Conservation (phyloP, 2,797 vertebrate species). For the Hydrolagus colliei region DNA sequence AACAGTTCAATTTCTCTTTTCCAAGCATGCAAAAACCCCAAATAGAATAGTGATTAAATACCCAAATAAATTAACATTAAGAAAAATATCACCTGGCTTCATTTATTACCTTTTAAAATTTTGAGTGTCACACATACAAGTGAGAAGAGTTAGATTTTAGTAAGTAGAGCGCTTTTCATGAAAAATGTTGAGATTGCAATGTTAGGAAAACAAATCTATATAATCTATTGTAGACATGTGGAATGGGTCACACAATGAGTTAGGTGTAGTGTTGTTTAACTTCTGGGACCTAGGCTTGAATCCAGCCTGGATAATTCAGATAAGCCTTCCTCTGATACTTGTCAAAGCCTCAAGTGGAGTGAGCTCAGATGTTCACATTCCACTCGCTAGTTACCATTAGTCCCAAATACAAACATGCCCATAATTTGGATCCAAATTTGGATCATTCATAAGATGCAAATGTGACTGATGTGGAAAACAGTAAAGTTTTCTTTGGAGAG, state of each 20-base stretch:
- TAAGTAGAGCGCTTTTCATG: background rate
- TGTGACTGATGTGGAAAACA: background rate
- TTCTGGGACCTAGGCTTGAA: background rate
- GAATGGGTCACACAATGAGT: background rate
- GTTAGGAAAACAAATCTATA: background rate
- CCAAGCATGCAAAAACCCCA: background rate
- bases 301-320: background rate
- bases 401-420: background rate
- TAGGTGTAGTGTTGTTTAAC: background rate
- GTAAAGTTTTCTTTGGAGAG: background rate
- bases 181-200: background rate
- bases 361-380: background rate
- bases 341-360: background rate
- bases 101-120: background rate
- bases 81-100: background rate
- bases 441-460: background rate
- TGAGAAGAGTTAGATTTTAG: background rate
- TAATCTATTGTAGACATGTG: background rate
- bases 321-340: background rate
- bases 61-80: conserved; percentile 7
- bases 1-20: background rate
- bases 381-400: background rate
- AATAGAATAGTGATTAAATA: background rate
- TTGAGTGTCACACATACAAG: background rate
- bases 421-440: background rate